Evolutionary conservation across 2,113 vertebrate genomes (phyloP), one percentile per base, ranked within the genome.

Genomic region (Arothron firmamentum): DNA sequence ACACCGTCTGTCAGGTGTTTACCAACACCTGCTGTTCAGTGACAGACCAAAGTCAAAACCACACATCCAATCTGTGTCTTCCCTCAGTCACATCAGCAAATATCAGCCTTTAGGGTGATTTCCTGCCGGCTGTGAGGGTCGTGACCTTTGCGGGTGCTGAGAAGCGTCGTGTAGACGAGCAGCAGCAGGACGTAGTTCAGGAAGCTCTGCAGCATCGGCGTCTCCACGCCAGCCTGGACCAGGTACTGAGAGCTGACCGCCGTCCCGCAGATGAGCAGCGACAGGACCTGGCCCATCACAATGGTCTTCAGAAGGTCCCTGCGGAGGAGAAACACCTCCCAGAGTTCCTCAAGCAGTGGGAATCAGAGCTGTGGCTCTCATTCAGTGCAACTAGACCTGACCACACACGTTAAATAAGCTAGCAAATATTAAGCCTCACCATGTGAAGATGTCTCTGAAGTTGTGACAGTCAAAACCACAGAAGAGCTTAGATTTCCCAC

Each of bases 181-280:
- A 96, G 87, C 2, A 99, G 87, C 66, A 98, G 73, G 56, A 65
- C 65, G 14, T 99, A 98, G 90, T 93, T 98, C 82, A 96, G 88
- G 70, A 99, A 98, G 78, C 96, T 96, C 83, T 99, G 97, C 47
- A 99, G 81, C 94, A 98, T 93, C 12, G 97, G 95, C 0, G 94
- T 92, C 58, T 94, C 88, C 76, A 96, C 91, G 0, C 54, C 15
- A 17, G 41, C 47, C 0, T 89, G 53, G 15, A 90, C 91, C 79
- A 99, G 75, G 67, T 93, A 96, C 89, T 96, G 90, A 78, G 94
- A 97, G 58, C 92, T 93, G 73, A 98, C 92, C 4, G 94, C 96
- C 0, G 96, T 98, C 43, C 95, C 97, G 68, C 97, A 98, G 74
- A 99, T 97, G 70, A 95, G 91, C 75, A 98, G 75, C 6, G 97